phyloP scores from a whole-genome alignment of 2,888 invertebrate genomes.

The Gandaritis pyraliata region DNA sequence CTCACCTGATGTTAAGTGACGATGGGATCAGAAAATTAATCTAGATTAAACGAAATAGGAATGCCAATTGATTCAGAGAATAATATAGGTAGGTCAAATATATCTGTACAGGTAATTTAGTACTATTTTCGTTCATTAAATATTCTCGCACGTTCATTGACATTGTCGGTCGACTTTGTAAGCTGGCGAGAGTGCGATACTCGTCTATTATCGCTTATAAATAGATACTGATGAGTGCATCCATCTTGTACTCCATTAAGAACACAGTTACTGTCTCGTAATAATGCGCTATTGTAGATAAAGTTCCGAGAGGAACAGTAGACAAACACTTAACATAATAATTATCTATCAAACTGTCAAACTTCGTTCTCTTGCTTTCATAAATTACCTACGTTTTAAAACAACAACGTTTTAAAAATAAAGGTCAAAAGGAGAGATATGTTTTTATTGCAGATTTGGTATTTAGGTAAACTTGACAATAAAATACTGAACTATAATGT shows the following conservation, averaged over 20 bases:
- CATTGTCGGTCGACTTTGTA: constrained; percentile 43
- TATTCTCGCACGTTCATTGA: constrained; percentile 50
- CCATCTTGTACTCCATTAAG: constrained; percentile 33
- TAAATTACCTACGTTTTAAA: background rate
- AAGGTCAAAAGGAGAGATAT: background rate
- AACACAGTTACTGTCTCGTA: constrained; percentile 25
- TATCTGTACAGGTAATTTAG: background rate
- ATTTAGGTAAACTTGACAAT: background rate
- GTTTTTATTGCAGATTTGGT: background rate
- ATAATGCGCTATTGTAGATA: constrained; percentile 27
- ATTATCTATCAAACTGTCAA: constrained; percentile 11
- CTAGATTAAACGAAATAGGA: no score
- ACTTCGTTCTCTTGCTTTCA: background rate
- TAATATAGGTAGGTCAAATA: background rate
- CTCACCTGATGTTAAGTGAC: no score
- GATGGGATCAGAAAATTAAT: no score
- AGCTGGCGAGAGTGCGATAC: constrained; percentile 37
- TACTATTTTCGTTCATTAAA: constrained; percentile 19
- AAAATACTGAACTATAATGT: background rate
- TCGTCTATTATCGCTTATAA: constrained; percentile 48
- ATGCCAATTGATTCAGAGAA: no score
- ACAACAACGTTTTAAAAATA: no score
- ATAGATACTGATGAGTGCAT: constrained; percentile 44
- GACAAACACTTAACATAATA: constrained; percentile 17
- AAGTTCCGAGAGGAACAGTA: constrained; percentile 22